Conservation (phyloP, 2,113 vertebrate genomes). For the Suncus etruscus region DNA sequence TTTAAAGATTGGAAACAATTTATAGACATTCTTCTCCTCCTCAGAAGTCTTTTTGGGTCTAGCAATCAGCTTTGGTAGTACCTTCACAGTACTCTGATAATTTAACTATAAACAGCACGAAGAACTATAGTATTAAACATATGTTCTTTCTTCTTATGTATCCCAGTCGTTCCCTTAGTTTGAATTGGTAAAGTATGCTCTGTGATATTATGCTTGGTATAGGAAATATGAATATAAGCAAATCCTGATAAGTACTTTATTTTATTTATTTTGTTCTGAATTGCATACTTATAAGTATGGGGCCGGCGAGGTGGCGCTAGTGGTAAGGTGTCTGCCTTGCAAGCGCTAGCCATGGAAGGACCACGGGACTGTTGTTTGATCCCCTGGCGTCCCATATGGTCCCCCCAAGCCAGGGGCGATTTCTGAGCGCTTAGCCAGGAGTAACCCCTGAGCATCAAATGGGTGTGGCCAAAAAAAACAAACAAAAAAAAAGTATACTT, state of each 20-base stretch:
- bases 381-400: too few species aligned
- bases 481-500: too few species aligned
- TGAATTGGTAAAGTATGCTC: constrained; percentile 20
- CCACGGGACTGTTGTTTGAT: too few species aligned
- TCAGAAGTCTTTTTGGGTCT: background rate
- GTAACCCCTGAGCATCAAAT: too few species aligned
- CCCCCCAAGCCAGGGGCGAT: too few species aligned
- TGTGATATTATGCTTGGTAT: background rate
- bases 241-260: background rate
- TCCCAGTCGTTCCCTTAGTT: background rate
- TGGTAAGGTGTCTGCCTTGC: too few species aligned
- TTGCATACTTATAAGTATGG: background rate
- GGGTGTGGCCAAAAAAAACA: too few species aligned
- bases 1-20: background rate
- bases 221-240: background rate
- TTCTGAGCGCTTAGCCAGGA: too few species aligned
- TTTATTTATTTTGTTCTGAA: constrained; percentile 15
- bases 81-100: constrained; percentile 32
- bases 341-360: too few species aligned
- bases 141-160: background rate
- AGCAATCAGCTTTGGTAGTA: background rate
- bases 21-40: background rate
- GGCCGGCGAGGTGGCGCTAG: too few species aligned
- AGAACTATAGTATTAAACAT: background rate
- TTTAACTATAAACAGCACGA: background rate